Base-by-base conservation (phyloP, 2,888 invertebrate species). In the Meta bourneti region DNA sequence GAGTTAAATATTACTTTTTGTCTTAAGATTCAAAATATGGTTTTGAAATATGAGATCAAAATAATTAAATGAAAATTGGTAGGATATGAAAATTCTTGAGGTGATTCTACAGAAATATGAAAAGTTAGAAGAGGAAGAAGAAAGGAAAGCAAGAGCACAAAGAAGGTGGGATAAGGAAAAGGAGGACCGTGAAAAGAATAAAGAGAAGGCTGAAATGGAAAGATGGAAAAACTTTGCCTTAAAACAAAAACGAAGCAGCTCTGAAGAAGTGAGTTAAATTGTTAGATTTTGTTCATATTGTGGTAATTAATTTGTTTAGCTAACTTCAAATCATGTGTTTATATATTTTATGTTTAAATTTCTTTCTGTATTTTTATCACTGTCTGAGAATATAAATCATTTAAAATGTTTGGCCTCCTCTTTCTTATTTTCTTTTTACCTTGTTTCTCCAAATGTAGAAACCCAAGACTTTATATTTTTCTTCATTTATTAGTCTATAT, bases 81-180 rank as follows among this genome's bases (percentile, higher is more conserved):
- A 92, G 92, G 92, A 92, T 90, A 90, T 92, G 90, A 92, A 92
- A 92, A 92, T 92, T 85, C 92, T 92, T 84, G 92, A 92, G 86
- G 87, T 92, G 84, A 92, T 92, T 88, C 92, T 92, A 9, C 92
- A 92, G 90, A 92, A 92, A 87, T 92, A 92, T 84, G 92, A 92
- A 78, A 90, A 90, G n/a, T 74, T 94, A 93, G 94, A 94, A 82
- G 94, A 94, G 91, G 93, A 94, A 52, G 94, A 94, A 89, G 93
- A 94, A 61, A 94, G 94, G 89, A 93, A 94, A 78, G 93, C 94
- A 19, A 93, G 93, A 52, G 94, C 94, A 19, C 94, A 94, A 80
- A 93, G 93, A 20, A 93, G 93, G n/a, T 93, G 95, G 78, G 94
- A 94, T 48, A 93, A 90, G 70, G 94, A 94, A 74, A 93, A 94